Conservation (phyloP, 2,113 vertebrate species). For the Chroicocephalus ridibundus region DNA sequence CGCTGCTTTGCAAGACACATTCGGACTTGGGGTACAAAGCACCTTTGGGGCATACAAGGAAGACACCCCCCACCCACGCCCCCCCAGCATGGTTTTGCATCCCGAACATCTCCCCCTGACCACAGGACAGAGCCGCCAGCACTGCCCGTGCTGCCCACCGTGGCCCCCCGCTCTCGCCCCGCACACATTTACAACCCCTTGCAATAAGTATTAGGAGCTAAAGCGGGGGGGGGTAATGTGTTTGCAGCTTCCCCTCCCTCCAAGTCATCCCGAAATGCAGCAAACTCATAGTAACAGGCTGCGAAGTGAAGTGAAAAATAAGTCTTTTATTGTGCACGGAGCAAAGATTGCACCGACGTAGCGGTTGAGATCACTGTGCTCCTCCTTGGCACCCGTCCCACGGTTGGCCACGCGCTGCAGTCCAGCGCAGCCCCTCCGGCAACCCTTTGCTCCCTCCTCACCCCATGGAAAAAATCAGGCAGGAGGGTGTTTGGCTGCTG, state of each 20-base stretch:
- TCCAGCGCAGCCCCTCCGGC: not conserved
- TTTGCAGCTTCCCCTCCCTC: not conserved
- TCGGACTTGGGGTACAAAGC: not conserved
- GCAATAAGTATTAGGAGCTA: too few species aligned
- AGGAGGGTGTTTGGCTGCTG: fast-evolving
- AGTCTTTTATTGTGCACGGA: not conserved
- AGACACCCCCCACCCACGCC: not conserved
- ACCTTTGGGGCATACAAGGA: fast-evolving
- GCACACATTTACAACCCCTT: fast-evolving
- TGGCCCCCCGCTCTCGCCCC: fast-evolving
- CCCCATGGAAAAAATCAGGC: fast-evolving
- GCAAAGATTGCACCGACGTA: not conserved
- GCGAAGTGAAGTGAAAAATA: not conserved
- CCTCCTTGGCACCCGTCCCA: not conserved
- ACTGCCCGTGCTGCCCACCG: not conserved
- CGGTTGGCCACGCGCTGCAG: fast-evolving
- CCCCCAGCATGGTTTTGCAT: fast-evolving
- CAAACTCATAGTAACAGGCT: not conserved
- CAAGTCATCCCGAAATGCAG: fast-evolving
- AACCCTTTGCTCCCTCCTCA: not conserved
- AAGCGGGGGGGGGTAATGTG: fast-evolving
- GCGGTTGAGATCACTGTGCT: fast-evolving
- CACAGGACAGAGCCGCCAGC: not conserved
- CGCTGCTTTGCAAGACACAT: fast-evolving
- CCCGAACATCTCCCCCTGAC: fast-evolving